phyloP scores from a whole-genome alignment of 2,888 invertebrate species.

The Tipula vernalis region DNA sequence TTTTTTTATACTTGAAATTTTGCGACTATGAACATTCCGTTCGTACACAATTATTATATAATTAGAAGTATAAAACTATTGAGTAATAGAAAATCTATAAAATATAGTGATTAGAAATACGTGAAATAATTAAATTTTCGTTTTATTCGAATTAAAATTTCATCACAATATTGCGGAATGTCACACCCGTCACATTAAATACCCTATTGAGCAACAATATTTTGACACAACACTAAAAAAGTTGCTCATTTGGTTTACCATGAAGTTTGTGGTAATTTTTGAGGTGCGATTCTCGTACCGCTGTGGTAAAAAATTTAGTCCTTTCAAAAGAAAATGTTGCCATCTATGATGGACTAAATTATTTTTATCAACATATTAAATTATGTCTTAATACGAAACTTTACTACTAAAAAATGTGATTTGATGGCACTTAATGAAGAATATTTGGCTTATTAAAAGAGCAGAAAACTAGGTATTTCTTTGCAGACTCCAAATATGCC shows the following conservation, averaged over 20 bases:
- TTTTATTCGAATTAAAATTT: neutral
- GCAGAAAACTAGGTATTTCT: too few species aligned
- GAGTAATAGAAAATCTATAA: neutral
- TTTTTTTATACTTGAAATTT: neutral
- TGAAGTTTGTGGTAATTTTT: neutral
- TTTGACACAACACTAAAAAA: neutral
- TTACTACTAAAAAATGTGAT: too few species aligned
- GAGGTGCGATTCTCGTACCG: neutral
- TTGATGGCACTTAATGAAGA: too few species aligned
- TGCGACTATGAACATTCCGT: neutral
- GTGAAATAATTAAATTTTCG: neutral
- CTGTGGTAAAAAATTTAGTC: neutral
- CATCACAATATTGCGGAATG: constrained; percentile 9
- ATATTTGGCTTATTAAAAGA: too few species aligned
- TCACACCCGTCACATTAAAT: neutral
- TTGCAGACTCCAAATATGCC: too few species aligned
- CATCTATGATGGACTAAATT: too few species aligned
- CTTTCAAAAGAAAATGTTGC: too few species aligned
- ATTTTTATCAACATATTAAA: too few species aligned
- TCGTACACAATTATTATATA: neutral
- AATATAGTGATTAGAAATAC: neutral
- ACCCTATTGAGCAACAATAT: neutral
- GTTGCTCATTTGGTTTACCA: neutral
- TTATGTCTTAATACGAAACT: too few species aligned
- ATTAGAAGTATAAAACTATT: neutral